Conservation (phyloP, 2,797 vertebrate species). For the Kryptopterus vitreolus region DNA sequence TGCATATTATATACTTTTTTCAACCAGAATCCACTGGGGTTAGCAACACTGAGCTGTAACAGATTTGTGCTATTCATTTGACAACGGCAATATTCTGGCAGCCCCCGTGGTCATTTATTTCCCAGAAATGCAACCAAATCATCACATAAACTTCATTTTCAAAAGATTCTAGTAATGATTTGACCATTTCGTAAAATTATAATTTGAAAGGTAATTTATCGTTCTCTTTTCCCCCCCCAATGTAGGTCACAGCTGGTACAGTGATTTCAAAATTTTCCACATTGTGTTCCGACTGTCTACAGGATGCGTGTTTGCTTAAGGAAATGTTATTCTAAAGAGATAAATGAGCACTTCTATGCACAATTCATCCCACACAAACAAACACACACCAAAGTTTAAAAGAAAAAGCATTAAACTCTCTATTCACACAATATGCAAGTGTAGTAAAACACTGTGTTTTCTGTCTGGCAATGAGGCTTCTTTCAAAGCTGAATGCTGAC, state of each 20-base stretch:
- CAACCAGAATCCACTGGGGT: background rate
- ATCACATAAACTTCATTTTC: background rate
- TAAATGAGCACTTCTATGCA: constrained; percentile 7
- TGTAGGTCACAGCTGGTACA: constrained; percentile 15
- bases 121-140: background rate
- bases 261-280: constrained; percentile 18
- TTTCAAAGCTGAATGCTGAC: background rate
- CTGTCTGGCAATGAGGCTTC: background rate
- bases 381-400: constrained; percentile 5
- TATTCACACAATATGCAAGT: constrained; percentile 27
- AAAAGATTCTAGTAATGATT: background rate
- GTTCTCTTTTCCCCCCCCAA: no score
- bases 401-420: constrained; percentile 37
- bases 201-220: background rate
- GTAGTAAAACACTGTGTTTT: constrained; percentile 38
- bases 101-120: background rate
- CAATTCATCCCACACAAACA: no score
- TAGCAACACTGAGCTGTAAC: background rate
- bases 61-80: background rate
- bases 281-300: background rate
- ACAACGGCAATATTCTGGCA: background rate
- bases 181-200: no score
- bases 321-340: constrained; percentile 14
- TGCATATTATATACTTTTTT: background rate
- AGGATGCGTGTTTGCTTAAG: constrained; percentile 13